A percentile compares a stretch with the other conserved stretches of the same genome.
Evolutionary conservation across 2,888 invertebrate species (phyloP).

Genomic region (Corythucha ciliata): DNA sequence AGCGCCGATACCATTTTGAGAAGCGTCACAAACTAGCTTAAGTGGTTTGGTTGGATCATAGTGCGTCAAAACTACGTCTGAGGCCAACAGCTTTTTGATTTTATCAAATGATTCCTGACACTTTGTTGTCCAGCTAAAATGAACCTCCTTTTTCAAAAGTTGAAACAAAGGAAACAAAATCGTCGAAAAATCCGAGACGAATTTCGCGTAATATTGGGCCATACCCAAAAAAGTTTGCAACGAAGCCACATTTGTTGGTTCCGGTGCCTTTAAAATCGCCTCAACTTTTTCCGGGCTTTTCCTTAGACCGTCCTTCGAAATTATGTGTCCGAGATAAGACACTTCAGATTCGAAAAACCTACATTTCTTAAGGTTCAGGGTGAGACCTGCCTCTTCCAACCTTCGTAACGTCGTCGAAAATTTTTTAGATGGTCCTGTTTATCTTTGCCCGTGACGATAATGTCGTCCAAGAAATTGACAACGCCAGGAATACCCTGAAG

Average conservation of each 20-base stretch:
- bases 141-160: slow-evolving; percentile 4
- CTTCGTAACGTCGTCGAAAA: no score
- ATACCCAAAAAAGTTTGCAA: slow-evolving; percentile 6
- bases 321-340: no score
- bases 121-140: background rate
- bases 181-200: background rate
- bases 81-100: background rate
- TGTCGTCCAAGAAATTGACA: no score
- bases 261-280: slow-evolving; percentile 7
- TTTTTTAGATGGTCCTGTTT: no score
- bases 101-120: background rate
- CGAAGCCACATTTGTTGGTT: slow-evolving; percentile 3
- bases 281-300: background rate
- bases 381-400: no score
- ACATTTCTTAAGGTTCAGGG: no score
- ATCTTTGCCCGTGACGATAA: no score
- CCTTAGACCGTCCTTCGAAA: no score
- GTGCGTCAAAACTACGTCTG: background rate
- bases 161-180: slow-evolving; percentile 10
- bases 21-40: slow-evolving; percentile 23
- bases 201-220: background rate
- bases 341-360: no score
- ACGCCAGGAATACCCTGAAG: no score
- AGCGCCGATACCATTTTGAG: slow-evolving; percentile 33
- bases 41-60: no score